These are phyloP conservation scores for Pocota personata DNA, from an alignment of 2,888 invertebrate species.

Conservation along the genomic window DNA sequence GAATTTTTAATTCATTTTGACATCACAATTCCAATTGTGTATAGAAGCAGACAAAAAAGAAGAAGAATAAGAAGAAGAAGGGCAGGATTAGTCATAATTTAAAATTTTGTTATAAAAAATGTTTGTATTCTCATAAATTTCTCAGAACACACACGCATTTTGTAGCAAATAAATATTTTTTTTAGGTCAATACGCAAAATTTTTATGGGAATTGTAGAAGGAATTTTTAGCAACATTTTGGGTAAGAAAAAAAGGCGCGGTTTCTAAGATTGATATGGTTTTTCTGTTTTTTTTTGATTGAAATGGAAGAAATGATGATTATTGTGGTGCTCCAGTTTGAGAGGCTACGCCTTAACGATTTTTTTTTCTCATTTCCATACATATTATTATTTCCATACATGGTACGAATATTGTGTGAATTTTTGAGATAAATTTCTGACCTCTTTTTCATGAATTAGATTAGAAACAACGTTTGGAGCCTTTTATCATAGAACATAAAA, in stretches of 20 bases:
- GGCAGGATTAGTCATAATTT: conserved; percentile 31
- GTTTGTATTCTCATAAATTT: not conserved
- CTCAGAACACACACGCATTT: not conserved
- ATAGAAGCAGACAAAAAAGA: not conserved
- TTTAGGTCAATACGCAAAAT: conserved; percentile 46
- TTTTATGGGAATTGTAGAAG: not conserved
- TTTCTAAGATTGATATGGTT: not conserved
- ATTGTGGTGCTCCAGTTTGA: not conserved
- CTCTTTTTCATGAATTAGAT: not conserved
- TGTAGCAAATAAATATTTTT: not conserved
- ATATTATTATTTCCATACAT: not conserved
- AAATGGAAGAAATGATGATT: not conserved
- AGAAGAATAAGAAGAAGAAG: conserved; percentile 4
- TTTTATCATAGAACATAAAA: too few species aligned
- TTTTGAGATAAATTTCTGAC: not conserved
- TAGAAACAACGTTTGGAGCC: too few species aligned
- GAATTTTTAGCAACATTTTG: conserved; percentile 18
- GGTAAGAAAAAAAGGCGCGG: conserved; percentile 17
- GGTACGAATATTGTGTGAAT: not conserved
- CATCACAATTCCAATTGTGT: conserved; percentile 29
- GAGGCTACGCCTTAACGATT: not conserved
- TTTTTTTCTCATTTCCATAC: not conserved
- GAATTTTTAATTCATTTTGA: conserved; percentile 34
- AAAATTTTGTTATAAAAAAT: not conserved
- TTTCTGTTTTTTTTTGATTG: not conserved